A percentile compares a stretch with the other conserved stretches of the same genome.
phyloP scores from a whole-genome alignment of 2,113 vertebrate genomes.

The Leptosomus discolor region DNA sequence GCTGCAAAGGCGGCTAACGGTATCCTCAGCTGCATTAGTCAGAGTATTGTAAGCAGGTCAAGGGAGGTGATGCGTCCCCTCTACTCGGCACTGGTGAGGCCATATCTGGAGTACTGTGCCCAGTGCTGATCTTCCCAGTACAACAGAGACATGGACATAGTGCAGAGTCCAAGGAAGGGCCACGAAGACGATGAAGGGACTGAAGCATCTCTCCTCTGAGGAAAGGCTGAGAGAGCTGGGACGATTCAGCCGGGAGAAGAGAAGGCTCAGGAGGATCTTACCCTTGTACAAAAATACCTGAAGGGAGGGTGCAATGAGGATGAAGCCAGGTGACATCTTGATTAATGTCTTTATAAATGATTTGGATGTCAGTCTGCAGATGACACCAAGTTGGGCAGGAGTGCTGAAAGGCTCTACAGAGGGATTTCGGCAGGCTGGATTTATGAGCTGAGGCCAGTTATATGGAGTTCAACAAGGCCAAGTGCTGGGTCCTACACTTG shows the following conservation, averaged over 20 bases:
- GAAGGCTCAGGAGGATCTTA: too few relatives aligned
- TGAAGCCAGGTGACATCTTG: too few relatives aligned
- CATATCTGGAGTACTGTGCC: neutral
- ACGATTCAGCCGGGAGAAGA: neutral
- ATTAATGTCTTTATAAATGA: too few relatives aligned
- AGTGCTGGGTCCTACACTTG: accelerated
- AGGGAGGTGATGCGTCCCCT: neutral
- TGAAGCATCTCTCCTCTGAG: neutral
- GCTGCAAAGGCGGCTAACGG: neutral
- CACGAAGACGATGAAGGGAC: neutral
- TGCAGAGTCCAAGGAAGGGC: neutral
- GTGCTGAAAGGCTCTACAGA: neutral
- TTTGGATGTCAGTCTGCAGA: neutral
- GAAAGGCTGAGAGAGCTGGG: neutral
- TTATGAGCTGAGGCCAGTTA: accelerated
- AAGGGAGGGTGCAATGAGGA: too few relatives aligned
- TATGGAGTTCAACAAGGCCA: neutral
- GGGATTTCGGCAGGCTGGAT: neutral
- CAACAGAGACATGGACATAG: neutral
- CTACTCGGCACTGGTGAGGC: neutral
- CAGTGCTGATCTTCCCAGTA: neutral
- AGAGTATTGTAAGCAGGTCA: neutral
- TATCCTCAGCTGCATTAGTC: neutral
- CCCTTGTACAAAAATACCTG: too few relatives aligned
- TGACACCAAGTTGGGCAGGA: neutral